Base-by-base conservation (phyloP, 2,113 vertebrate species). In the Pelodiscus sinensis region DNA sequence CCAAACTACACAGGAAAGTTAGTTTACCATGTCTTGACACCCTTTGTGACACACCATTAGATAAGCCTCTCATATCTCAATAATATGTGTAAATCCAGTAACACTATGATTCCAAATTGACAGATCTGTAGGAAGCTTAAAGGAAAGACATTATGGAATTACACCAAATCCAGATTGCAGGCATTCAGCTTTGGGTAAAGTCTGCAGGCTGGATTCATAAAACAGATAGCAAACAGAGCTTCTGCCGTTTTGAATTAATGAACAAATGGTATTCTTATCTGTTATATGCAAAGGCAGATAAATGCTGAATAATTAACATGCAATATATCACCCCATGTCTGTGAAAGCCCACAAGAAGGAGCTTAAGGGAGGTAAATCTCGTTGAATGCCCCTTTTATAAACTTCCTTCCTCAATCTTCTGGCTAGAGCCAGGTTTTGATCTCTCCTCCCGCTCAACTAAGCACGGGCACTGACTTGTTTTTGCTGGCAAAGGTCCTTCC, bases 81-180 rank as follows among this genome's bases (percentile, higher is more conserved):
- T 93, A 95, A 93, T 90, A 82, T 87, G 83, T 96, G 89, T 85
- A 96, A 94, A 96, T 91, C 81, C 86, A 90, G 82, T 84, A 91
- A 58, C 79, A 71, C 25, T 65, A 56, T 96, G 71, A 94, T 95
- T 97, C 92, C 35, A 87, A 90, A 94, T 1, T 96, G 92, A 91
- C 92, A 96, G 56, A 81, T 94, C 84, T 79, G 51, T 92, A 13
- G 83, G 50, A 96, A 78, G 58, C 58, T 87, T 85, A 25, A 84
- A 88, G 82, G 9, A 50, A 22, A 93, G 54, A 52, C 11, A 51
- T 94, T 65, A 65, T 6, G 4, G 87, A 84, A 92, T 89, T 85
- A 60, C 54, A 83, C 35, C 50, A 85, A 86, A 94, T 86, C 58
- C 68, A 90, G 68, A 90, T 4, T 83, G 78, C 31, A 94, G 29